phyloP scores from a whole-genome alignment of 2,113 vertebrate species.

The Hydrochoerus hydrochaeris region DNA sequence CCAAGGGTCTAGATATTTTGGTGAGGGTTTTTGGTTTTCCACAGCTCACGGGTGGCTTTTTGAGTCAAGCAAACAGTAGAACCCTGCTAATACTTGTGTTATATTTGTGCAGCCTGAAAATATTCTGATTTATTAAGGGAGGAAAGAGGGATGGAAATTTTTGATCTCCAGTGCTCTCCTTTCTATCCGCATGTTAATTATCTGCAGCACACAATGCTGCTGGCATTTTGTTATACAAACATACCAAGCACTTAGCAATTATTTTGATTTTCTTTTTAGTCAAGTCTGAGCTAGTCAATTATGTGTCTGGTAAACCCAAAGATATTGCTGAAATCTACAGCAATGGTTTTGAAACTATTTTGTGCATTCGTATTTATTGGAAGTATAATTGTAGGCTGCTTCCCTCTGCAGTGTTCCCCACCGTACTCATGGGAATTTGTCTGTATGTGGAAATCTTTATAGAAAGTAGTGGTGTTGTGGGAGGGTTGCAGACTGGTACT shows the following conservation, averaged over 20 bases:
- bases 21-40: not conserved
- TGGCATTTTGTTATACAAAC: constrained; percentile 51
- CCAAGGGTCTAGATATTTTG: not conserved
- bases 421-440: not conserved
- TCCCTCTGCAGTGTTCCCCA: not conserved
- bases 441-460: not conserved
- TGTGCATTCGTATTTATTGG: constrained; percentile 61
- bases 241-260: constrained; percentile 56
- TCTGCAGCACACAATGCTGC: not conserved
- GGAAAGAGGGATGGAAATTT: constrained; percentile 10
- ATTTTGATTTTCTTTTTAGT: constrained; percentile 65
- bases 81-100: not conserved
- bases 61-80: not conserved
- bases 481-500: not conserved
- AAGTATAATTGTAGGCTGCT: constrained; percentile 63
- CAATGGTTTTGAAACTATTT: constrained; percentile 62
- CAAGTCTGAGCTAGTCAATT: constrained; percentile 62
- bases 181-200: not conserved
- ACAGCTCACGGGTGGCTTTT: not conserved
- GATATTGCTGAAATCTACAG: constrained; percentile 57
- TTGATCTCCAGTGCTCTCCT: not conserved
- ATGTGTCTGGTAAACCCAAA: constrained; percentile 60
- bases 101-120: not conserved
- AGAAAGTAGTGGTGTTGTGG: constrained; percentile 11
- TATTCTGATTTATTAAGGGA: constrained; percentile 3